Conservation (phyloP, 2,888 invertebrate genomes). For the Hofmannophila pseudospretella region DNA sequence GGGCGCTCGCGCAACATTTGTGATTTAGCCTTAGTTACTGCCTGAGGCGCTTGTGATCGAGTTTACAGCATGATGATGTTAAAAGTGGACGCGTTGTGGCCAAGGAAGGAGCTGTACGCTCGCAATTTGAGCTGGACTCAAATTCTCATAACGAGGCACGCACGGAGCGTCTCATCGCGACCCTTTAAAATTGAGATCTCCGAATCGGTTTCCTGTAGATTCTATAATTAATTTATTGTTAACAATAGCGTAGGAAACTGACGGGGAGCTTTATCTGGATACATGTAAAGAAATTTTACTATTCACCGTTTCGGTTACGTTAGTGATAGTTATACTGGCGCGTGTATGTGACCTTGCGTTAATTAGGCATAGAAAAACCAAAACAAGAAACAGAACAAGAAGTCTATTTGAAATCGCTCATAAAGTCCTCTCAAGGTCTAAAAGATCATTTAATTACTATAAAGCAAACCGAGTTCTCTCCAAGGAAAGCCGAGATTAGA, state of each 20-base stretch:
- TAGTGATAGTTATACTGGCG: not conserved
- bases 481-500: no score
- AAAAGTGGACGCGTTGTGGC: constrained; percentile 51
- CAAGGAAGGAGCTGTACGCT: constrained; percentile 59
- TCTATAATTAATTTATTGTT: constrained; percentile 76
- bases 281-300: constrained; percentile 30
- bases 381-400: no score
- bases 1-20: constrained; percentile 63
- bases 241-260: constrained; percentile 72
- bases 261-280: constrained; percentile 68
- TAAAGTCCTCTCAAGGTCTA: no score
- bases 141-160: constrained; percentile 69
- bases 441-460: no score
- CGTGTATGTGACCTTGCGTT: no score
- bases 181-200: constrained; percentile 70
- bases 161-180: constrained; percentile 63
- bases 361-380: not conserved
- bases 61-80: constrained; percentile 33
- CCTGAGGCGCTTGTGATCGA: constrained; percentile 61
- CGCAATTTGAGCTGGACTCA: constrained; percentile 76
- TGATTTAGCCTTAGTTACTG: constrained; percentile 77
- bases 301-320: constrained; percentile 52
- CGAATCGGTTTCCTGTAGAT: constrained; percentile 77
- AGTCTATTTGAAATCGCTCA: no score
- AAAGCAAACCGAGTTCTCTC: no score